Base-by-base conservation (phyloP, 2,113 vertebrate species). In the Festucalex cinctus region DNA sequence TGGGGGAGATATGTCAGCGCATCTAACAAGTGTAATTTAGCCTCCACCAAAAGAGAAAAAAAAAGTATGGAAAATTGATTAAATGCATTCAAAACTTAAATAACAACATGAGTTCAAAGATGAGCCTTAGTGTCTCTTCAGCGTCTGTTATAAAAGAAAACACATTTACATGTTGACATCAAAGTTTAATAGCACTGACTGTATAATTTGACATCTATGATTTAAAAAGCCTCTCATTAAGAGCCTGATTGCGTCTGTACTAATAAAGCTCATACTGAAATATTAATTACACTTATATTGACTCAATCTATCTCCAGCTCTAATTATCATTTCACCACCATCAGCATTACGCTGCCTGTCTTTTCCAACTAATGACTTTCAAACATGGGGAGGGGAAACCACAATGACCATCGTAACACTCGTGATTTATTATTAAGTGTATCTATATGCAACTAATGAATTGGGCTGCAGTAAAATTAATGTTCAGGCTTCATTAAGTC, bases 251-350 rank as follows among this genome's bases (percentile, higher is more conserved):
- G 83, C 83, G 76, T 89, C 85, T 84, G 76, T 81, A 82, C 83
- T 90, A 88, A 89, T 91, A 88, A 89, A 88, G 74, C 70, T 76
- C 77, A 84, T 81, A 86, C 75, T 83, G 70, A 79, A 85, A 86
- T 84, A 91, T 88, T 82, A 91, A 92, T 89, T 87, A 88, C 81
- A 86, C 74, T 85, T 91, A 85, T 82, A 91, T 82, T 83, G 81
- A 85, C 78, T 84, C 83, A 79, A 90, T 90, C 82, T 68, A 83
- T 89, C 87, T 82, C 48, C 70, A 77, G 78, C 75, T 75, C 73
- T 87, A 85, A 88, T 91, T 85, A 90, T 87, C 74, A 78, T 83
- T 89, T 86, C 73, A 79, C 56, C 80, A 75, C 62, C 77, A 88
- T 88, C 82, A 83, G 81, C 72, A 83, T 69, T 85, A 79, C 69